Evolutionary conservation across 1,140 invertebrate species (phyloP), one percentile per base, ranked within the genome.

Genomic region (Maniola jurtina): DNA sequence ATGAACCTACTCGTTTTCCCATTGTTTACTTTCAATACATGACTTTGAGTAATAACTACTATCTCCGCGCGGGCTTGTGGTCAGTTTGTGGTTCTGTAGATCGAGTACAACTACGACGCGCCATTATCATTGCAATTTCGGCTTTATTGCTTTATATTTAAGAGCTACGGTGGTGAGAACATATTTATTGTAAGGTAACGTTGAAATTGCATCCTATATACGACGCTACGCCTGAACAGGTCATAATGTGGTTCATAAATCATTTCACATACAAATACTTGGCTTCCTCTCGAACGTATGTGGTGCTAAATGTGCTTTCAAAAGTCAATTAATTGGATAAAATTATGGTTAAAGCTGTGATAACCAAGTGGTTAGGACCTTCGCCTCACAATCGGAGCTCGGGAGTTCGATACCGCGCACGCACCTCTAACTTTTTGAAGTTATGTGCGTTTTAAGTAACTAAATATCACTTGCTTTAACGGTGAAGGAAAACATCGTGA

Each of bases 11-110:
- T 68, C 67, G 71, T 72, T 75, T 64, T 70, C 40, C 66, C 66
- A 52, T 64, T 67, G 70, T 75, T 76, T 76, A 72, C 73, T 73
- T 71, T 70, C 68, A 75, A 68, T 70, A 70, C 66, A 55, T 68
- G 73, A 76, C 73, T 73, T 76, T 76, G 73, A 76, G 66, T 76
- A 73, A 73, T 73, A 72, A 64, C 61, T 40, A 71, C 71, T 72
- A 75, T 75, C 71, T 71, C 70, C 16, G 6, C 52, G 25, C 62
- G 33, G 34, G 50, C 56, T 33, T 68, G 71, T 64, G 74, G 74
- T 71, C 74, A 76, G 74, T 63, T 62, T 38, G 61, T 54, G 66
- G 66, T 48, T 50, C 61, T 50, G 56, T 56, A 45, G 55, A 63
- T 36, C 47, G 56, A 60, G 56, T 38, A 59, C 14, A 13, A 15